Base-by-base conservation (phyloP, 2,797 vertebrate species). In the Scomberomorus guttatus region DNA sequence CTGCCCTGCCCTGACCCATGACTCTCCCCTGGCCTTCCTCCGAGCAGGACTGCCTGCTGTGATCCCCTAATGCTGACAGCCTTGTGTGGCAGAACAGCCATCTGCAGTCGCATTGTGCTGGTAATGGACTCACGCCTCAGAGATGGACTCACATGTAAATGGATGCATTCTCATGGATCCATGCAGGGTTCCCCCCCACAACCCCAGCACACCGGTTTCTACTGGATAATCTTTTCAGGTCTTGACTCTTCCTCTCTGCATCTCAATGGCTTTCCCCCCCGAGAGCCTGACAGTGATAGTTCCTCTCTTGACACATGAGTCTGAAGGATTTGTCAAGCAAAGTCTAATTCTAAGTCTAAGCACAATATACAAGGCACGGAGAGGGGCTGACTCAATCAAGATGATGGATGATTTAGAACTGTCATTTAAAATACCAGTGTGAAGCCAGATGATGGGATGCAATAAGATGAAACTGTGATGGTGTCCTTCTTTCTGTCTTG, bases 101-200 rank as follows among this genome's bases (percentile, higher is more conserved):
- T 91, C 89, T 93, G 90, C 86, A 79, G 68, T 62, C 54, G 85
- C 69, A 81, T 92, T 93, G 91, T 93, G 80, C 87, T 89, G 90
- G 63, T 91, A 90, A 89, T 85, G 81, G 79, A 73, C 84, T 88
- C 88, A 76, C 52, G 66, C 81, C 83, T 85, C 66, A 42, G 72
- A 88, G 85, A 91, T 84, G 78, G 82, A 87, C 90, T 90, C 78
- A 39, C 66, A 92, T 93, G 84, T 88, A 92, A 93, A 93, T 87
- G 78, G 71, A 6, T 70, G 84, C 60, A 86, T 93, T 93, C 88
- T 88, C 51, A 93, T 90, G 87, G 83, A 94, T 83, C 92, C 75
- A 27, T 77, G 56, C 52, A 50, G 25, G 52, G 24, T 37, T 32
- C 18, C 37, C 50, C 27, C 29, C 29, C 29, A 32, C 54, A 73